These are phyloP conservation scores for Melanostoma mellinum DNA, from an alignment of 2,888 invertebrate species.

Conservation along the genomic window DNA sequence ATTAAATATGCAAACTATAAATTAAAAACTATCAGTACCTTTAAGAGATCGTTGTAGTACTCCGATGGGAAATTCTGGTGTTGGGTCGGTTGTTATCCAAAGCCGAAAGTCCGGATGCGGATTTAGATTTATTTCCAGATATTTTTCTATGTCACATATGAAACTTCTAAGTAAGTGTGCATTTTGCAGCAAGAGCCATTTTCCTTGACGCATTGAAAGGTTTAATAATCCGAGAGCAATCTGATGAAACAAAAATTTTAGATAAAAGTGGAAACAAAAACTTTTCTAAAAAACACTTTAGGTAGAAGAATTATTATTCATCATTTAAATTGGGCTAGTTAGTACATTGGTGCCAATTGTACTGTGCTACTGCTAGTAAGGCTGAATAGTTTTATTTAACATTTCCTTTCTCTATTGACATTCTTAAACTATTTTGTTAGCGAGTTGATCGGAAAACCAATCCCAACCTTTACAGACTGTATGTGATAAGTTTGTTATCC, in stretches of 20 bases:
- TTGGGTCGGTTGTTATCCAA: slow-evolving; percentile 96
- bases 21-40: slow-evolving; percentile 82
- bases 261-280: no score
- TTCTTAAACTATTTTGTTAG: no score
- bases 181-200: slow-evolving; percentile 96
- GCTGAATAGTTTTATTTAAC: no score
- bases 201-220: slow-evolving; percentile 88
- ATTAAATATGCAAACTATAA: not conserved
- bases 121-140: slow-evolving; percentile 89
- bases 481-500: no score
- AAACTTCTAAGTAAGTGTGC: slow-evolving; percentile 93
- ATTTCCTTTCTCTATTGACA: no score
- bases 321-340: no score
- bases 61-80: slow-evolving; percentile 93
- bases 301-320: no score
- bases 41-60: slow-evolving; percentile 93
- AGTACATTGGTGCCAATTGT: no score
- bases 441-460: no score
- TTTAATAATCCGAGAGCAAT: slow-evolving; percentile 87
- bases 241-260: slow-evolving; percentile 80
- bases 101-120: slow-evolving; percentile 95
- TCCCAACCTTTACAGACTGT: no score
- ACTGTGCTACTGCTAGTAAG: no score
- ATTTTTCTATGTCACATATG: slow-evolving; percentile 91
- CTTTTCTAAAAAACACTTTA: no score